A percentile compares a stretch with the other conserved stretches of the same genome.
phyloP scores from a whole-genome alignment of 2,797 vertebrate species.

The Cynopterus sphinx region DNA sequence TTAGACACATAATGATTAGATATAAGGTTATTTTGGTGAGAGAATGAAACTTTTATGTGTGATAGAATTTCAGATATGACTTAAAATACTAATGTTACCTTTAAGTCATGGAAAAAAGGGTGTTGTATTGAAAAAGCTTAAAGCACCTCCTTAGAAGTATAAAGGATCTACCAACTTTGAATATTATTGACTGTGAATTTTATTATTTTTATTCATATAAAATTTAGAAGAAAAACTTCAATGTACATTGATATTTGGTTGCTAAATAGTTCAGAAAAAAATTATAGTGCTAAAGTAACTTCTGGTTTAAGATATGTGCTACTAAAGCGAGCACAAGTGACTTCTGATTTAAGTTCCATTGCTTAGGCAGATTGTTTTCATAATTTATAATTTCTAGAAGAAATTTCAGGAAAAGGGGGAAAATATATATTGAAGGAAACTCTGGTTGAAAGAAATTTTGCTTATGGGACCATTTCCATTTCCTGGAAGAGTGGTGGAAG shows the following conservation, averaged over 20 bases:
- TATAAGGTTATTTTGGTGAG: conserved; percentile 8
- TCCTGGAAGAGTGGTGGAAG: not conserved
- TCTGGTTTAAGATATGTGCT: not conserved
- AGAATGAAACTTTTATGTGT: conserved; percentile 16
- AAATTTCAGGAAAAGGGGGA: not conserved
- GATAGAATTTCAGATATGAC: conserved; percentile 17
- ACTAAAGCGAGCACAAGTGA: not conserved
- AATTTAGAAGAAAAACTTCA: conserved; percentile 14
- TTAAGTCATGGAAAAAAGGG: not conserved
- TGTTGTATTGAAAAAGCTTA: not conserved
- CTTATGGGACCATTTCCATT: not conserved
- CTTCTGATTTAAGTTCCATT: not conserved
- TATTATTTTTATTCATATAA: conserved; percentile 18
- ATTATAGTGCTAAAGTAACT: not conserved
- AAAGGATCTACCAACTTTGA: not conserved
- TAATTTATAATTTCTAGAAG: not conserved
- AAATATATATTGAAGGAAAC: conserved; percentile 23
- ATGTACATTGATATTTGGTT: not conserved
- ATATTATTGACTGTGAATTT: conserved; percentile 11
- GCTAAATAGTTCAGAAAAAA: conserved; percentile 34
- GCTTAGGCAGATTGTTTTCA: not conserved
- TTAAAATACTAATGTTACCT: conserved; percentile 1
- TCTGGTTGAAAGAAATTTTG: conserved; percentile 5
- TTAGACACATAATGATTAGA: not conserved
- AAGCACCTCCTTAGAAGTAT: not conserved